Percentiles rank a stretch among this genome's conserved stretches.
These are phyloP conservation scores for Gisinianus flammeolus DNA, from an alignment of 2,888 invertebrate genomes.

Conservation along the genomic window DNA sequence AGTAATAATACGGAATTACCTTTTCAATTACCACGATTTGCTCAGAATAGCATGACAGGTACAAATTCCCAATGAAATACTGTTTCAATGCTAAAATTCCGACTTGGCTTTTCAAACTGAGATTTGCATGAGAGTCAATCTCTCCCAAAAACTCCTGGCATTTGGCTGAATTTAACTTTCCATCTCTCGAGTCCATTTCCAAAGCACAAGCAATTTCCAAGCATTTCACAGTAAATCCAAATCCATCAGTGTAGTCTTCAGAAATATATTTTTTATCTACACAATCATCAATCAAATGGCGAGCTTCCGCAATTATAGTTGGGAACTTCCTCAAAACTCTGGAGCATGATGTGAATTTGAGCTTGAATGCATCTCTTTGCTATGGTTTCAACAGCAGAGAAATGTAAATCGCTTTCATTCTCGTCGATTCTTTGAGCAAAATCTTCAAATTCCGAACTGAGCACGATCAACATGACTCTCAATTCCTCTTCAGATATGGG, in stretches of 20 bases:
- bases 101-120: not conserved
- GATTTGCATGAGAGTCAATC: not conserved
- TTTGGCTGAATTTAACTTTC: not conserved
- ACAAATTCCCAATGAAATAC: conserved; percentile 11
- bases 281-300: not conserved
- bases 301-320: not conserved
- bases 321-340: not conserved
- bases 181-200: not conserved
- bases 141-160: not conserved
- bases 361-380: not conserved
- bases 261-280: not conserved
- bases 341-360: not conserved
- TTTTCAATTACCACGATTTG: not conserved
- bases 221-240: not conserved
- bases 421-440: not conserved
- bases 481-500: not conserved
- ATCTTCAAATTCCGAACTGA: not conserved
- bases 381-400: not conserved
- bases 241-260: conserved; percentile 3
- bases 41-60: not conserved
- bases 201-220: not conserved
- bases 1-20: not conserved
- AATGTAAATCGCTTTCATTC: conserved; percentile 4
- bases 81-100: conserved; percentile 4
- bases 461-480: not conserved